phyloP scores from a whole-genome alignment of 2,113 vertebrate species.

The Falco punctatus region DNA sequence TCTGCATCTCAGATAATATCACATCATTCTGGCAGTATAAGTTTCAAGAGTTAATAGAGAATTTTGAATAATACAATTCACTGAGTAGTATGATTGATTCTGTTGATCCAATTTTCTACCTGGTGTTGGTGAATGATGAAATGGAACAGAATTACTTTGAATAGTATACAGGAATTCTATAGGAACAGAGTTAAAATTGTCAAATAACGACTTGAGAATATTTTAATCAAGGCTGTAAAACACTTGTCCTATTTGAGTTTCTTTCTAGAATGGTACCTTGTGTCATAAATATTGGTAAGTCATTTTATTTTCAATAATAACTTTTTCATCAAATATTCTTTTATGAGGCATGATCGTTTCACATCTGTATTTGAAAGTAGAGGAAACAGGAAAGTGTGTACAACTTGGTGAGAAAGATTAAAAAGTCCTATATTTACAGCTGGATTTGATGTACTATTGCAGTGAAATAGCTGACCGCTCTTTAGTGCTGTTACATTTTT shows the following conservation, averaged over 20 bases:
- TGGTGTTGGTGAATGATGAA: not conserved
- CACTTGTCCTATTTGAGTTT: not conserved
- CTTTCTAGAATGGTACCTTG: not conserved
- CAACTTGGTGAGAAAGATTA: not conserved
- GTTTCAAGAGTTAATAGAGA: not conserved
- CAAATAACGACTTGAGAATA: not conserved
- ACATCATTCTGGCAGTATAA: not conserved
- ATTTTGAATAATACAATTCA: not conserved
- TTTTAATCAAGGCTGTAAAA: not conserved
- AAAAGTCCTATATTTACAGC: not conserved
- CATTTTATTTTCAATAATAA: not conserved
- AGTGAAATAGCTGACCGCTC: not conserved
- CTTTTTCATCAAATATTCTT: not conserved
- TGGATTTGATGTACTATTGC: not conserved
- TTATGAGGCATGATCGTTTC: not conserved
- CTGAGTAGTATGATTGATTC: not conserved
- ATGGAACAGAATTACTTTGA: not conserved
- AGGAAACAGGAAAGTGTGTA: not conserved
- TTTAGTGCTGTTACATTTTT: constrained; percentile 3
- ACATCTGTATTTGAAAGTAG: not conserved
- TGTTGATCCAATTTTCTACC: not conserved
- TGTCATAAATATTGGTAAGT: not conserved
- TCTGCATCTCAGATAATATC: not conserved
- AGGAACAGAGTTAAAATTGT: not conserved
- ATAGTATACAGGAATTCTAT: not conserved